Conservation (phyloP, 2,888 invertebrate species). For the Ethmia dodecea region DNA sequence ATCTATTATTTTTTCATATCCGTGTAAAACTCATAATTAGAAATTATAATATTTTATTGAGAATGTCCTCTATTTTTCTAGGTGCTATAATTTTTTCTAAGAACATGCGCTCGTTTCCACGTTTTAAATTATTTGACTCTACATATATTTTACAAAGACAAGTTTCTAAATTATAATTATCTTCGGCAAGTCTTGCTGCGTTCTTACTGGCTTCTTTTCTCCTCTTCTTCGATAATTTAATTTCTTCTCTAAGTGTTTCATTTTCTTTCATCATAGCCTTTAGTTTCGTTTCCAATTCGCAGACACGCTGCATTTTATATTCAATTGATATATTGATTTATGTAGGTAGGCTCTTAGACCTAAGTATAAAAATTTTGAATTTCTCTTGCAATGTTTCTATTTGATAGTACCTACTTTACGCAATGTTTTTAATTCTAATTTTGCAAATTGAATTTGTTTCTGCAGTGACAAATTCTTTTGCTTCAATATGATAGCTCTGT, state of each 20-base stretch:
- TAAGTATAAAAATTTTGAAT: too few relatives aligned
- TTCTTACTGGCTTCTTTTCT: conserved; percentile 43
- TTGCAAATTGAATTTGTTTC: conserved; percentile 32
- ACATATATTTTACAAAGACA: conserved; percentile 31
- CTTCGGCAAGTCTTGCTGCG: conserved; percentile 43
- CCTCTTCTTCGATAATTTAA: conserved; percentile 35
- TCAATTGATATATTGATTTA: too few relatives aligned
- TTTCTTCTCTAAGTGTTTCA: conserved; percentile 31
- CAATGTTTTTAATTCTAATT: conserved; percentile 27
- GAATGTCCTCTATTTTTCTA: too few relatives aligned
- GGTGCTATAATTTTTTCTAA: too few relatives aligned
- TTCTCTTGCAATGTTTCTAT: too few relatives aligned
- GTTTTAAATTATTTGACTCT: conserved; percentile 34
- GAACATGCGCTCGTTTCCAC: conserved; percentile 15
- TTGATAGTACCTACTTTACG: neutral
- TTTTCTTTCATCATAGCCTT: conserved; percentile 38
- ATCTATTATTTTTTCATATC: too few relatives aligned
- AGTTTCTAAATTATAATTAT: conserved; percentile 47
- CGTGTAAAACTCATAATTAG: too few relatives aligned
- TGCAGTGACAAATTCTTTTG: conserved; percentile 40
- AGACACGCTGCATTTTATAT: too few relatives aligned
- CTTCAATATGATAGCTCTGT: conserved; percentile 55
- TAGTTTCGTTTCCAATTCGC: conserved; percentile 21
- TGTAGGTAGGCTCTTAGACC: too few relatives aligned
- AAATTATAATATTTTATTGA: too few relatives aligned